Evolutionary conservation across 2,113 vertebrate species (phyloP).

Genomic region (Neogale vison): DNA sequence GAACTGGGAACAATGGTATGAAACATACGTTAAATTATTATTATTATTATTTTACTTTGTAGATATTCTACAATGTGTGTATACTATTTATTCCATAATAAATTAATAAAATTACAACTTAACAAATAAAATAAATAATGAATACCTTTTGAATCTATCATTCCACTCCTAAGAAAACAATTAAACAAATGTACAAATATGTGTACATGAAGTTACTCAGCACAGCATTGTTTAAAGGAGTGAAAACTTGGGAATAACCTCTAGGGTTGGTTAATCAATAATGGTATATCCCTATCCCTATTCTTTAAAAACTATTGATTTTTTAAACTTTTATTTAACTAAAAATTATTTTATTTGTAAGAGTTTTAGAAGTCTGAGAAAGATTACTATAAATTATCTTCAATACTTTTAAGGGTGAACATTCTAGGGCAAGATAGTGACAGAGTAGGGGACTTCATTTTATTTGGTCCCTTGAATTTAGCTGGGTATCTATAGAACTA

Average conservation of each 20-base stretch:
- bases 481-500: not conserved
- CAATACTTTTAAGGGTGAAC: not conserved
- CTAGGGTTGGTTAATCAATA: not conserved
- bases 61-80: not conserved
- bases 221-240: not conserved
- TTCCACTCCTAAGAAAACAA: not conserved
- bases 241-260: not conserved
- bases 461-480: not conserved
- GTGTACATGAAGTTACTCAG: not conserved
- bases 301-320: not conserved
- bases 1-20: not conserved
- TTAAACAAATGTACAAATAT: not conserved
- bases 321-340: slow-evolving; percentile 1
- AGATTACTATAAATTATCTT: not conserved
- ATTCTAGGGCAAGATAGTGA: not conserved
- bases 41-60: not conserved
- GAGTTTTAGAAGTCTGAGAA: slow-evolving; percentile 25
- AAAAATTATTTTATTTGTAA: slow-evolving; percentile 28
- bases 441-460: not conserved
- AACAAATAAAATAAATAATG: not conserved
- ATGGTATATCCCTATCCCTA: no score
- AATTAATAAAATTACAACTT: not conserved
- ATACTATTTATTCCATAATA: not conserved
- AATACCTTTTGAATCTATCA: not conserved
- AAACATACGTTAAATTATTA: not conserved